Conservation (phyloP, 2,888 invertebrate species). For the Eucera pruinosa region DNA sequence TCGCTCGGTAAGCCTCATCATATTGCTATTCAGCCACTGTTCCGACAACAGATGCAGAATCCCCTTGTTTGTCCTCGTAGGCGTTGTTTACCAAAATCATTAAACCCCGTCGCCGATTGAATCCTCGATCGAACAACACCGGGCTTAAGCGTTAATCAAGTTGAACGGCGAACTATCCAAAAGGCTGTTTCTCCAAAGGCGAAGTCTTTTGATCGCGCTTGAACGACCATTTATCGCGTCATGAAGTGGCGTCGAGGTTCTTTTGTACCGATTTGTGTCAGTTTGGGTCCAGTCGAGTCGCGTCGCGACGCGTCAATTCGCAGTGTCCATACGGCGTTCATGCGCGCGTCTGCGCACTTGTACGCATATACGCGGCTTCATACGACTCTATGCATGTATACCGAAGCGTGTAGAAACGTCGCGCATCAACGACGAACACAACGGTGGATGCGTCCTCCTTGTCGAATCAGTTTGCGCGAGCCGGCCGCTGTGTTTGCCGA, state of each 20-base stretch:
- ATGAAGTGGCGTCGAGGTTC: slow-evolving; percentile 16
- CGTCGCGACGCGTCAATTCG: neutral
- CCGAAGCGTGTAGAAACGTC: neutral
- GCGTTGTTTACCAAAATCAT: slow-evolving; percentile 60
- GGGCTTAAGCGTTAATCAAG: slow-evolving; percentile 41
- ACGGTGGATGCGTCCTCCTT: slow-evolving; percentile 43
- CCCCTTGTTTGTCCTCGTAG: slow-evolving; percentile 45
- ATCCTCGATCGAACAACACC: slow-evolving; percentile 43
- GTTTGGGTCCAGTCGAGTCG: neutral
- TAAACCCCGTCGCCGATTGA: slow-evolving; percentile 40
- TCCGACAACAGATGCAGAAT: slow-evolving; percentile 47
- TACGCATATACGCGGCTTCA: neutral
- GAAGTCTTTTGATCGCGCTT: slow-evolving; percentile 19
- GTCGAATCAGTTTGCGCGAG: slow-evolving; percentile 68
- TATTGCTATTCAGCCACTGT: slow-evolving; percentile 53
- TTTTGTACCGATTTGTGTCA: slow-evolving; percentile 30
- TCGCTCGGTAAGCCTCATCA: slow-evolving; percentile 47
- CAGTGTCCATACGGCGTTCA: neutral
- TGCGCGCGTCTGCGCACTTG: slow-evolving; percentile 6
- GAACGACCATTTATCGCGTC: slow-evolving; percentile 20
- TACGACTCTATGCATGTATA: too few relatives aligned
- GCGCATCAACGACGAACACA: slow-evolving; percentile 25
- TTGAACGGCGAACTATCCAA: neutral
- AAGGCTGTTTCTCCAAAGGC: slow-evolving; percentile 21
- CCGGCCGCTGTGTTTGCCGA: slow-evolving; percentile 69